A percentile compares a stretch with the other conserved stretches of the same genome.
These are phyloP conservation scores for Drosophila prostipennis DNA, from an alignment of 2,888 invertebrate genomes.

Conservation along the genomic window DNA sequence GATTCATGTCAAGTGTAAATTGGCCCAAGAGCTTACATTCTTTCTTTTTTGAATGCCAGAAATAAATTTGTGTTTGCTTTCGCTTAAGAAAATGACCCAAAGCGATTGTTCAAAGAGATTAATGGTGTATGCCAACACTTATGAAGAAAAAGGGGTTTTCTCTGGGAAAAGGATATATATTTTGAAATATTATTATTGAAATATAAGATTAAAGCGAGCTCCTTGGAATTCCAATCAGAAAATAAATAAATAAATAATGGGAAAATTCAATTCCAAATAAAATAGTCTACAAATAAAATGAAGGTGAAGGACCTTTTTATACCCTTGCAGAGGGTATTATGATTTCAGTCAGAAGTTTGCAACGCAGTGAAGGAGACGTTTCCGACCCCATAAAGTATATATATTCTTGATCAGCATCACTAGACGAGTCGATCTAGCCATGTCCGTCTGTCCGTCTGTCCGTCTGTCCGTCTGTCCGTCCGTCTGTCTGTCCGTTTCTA, in stretches of 20 bases:
- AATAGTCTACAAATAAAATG: background rate
- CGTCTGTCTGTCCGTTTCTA: too few species aligned
- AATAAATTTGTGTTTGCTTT: conserved; percentile 32
- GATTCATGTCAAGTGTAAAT: conserved; percentile 60
- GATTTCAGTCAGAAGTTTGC: too few species aligned
- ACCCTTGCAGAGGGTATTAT: too few species aligned
- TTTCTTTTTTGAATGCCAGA: conserved; percentile 22
- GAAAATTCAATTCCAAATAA: background rate
- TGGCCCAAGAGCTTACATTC: conserved; percentile 15
- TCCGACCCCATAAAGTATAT: too few species aligned
- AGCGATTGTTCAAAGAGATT: conserved; percentile 8
- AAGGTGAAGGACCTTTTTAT: too few species aligned
- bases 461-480: too few species aligned
- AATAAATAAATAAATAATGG: too few species aligned
- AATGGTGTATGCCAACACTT: conserved; percentile 3
- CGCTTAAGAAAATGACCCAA: conserved; percentile 8
- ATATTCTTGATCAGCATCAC: too few species aligned
- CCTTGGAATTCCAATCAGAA: background rate
- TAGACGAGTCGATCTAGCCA: too few species aligned
- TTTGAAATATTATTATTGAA: too few species aligned
- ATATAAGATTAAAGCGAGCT: background rate
- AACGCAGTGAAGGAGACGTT: too few species aligned
- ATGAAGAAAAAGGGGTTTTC: background rate
- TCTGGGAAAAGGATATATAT: background rate
- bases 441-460: too few species aligned